A percentile compares a stretch with the other conserved stretches of the same genome.
These are phyloP conservation scores for Melanotaenia parkinsoni DNA, from an alignment of 2,797 vertebrate genomes.

Conservation along the genomic window DNA sequence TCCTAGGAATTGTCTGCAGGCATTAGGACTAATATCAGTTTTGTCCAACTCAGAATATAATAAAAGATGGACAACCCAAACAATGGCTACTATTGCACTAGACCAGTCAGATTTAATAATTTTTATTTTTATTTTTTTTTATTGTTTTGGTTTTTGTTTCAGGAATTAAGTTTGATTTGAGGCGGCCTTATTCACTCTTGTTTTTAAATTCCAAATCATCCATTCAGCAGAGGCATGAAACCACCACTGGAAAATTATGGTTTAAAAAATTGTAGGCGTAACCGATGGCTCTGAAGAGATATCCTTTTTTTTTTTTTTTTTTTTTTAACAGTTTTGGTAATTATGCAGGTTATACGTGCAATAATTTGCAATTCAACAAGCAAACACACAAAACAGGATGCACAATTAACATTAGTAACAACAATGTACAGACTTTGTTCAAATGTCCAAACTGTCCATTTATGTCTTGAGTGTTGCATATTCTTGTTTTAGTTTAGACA, in stretches of 20 bases:
- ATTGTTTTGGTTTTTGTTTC: neutral
- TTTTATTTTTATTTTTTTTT: neutral
- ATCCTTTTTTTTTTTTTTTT: neutral
- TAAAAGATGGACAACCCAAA: constrained; percentile 13
- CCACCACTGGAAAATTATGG: constrained; percentile 1
- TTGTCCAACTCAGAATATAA: neutral
- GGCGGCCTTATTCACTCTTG: constrained; percentile 6
- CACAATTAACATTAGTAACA: constrained; percentile 61
- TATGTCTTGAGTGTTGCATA: constrained; percentile 41
- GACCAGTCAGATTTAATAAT: constrained; percentile 13
- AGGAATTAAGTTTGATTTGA: constrained; percentile 7
- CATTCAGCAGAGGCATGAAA: constrained; percentile 1
- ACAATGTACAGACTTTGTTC: constrained; percentile 62
- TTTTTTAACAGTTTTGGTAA: constrained; percentile 12
- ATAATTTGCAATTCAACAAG: constrained; percentile 69
- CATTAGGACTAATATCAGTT: neutral
- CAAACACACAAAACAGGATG: constrained; percentile 65
- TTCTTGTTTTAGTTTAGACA: constrained; percentile 51
- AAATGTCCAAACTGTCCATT: constrained; percentile 37
- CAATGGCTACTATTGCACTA: constrained; percentile 24
- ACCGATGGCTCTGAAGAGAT: constrained; percentile 9
- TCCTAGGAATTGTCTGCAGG: constrained; percentile 33
- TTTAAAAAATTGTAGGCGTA: neutral
- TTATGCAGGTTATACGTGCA: constrained; percentile 54
- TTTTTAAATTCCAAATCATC: constrained; percentile 16